Conservation (phyloP, 2,888 invertebrate species). For the Trisateles emortualis region DNA sequence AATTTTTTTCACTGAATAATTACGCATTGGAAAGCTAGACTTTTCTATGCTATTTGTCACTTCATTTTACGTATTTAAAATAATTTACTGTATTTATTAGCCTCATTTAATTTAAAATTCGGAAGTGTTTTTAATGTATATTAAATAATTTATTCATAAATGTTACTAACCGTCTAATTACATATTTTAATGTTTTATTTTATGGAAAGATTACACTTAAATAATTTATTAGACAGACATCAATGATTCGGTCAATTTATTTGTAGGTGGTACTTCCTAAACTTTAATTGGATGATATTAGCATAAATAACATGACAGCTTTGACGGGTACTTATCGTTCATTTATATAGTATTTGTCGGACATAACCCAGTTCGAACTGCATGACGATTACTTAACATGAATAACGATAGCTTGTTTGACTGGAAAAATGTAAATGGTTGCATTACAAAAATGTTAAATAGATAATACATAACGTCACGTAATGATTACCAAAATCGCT, state of each 20-base stretch:
- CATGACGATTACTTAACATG: constrained; percentile 32
- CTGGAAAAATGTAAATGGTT: constrained; percentile 31
- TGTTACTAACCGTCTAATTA: constrained; percentile 8
- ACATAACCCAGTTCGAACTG: constrained; percentile 32
- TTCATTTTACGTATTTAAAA: too few species aligned
- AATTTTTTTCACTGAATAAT: constrained; percentile 4
- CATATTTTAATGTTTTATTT: constrained; percentile 4
- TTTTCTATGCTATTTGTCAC: not conserved
- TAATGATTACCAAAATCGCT: constrained; percentile 1
- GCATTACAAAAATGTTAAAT: constrained; percentile 26
- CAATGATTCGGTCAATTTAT: not conserved
- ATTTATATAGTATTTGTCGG: constrained; percentile 22
- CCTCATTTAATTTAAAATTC: not conserved
- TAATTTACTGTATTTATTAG: too few species aligned
- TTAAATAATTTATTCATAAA: constrained; percentile 6
- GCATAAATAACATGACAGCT: constrained; percentile 8
- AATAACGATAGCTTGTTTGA: constrained; percentile 29
- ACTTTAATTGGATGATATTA: constrained; percentile 6
- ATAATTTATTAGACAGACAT: not conserved
- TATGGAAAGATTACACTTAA: not conserved
- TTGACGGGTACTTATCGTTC: constrained; percentile 2
- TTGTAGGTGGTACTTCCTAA: constrained; percentile 13
- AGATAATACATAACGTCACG: constrained; percentile 5
- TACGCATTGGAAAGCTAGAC: constrained; percentile 1
- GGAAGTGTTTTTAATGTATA: constrained; percentile 8